Base-by-base conservation (phyloP, 2,113 vertebrate genomes). In the Ceyx cyanopectus region DNA sequence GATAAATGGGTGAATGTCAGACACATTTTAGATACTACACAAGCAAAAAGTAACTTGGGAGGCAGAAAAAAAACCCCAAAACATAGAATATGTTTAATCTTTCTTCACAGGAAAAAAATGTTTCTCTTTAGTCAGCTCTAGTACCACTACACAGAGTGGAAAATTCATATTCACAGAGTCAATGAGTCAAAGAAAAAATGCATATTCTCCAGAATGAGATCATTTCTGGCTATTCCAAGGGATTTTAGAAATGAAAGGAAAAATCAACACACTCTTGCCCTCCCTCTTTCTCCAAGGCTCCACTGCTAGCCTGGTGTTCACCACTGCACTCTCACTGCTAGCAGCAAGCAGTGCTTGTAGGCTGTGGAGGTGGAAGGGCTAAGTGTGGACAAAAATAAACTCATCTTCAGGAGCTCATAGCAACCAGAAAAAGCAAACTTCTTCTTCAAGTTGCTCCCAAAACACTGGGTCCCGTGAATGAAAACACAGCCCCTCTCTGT, bases 301-400 rank as follows among this genome's bases (percentile, higher is more conserved):
- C 67, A 18, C 18, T 51, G 73, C 45, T 22, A 4, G 4, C 48
- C 22, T 50, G 3, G 46, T 5, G 37, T 51, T 62, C 88, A 9
- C 45, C 9, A 67, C 22, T 32, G 7, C 34, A 23, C n/a, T 87
- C 81, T 53, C 32, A 1, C 76, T 5, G 15, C 16, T 7, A 51
- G 53, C 86, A 77, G 68, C 0, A 1, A 94, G 53, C 58, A 6
- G 0, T 1, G 37, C 18, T 27, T 41, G n/a, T 3, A 1, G 9
- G 19, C 57, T 20, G 3, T 1, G 5, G 91, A 70, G 84, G 65
- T 21, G 80, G 80, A 50, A 76, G 54, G 37, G 68, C 72, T 24
- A 75, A 76, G 48, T 1, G 2, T 51, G 63, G 83, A 43, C 80
- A 87, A 66, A 87, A 94, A 95, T 70, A 73, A 85, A 73, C 67